These are phyloP conservation scores for Eurytoma californica DNA, from an alignment of 2,888 invertebrate genomes.

Conservation along the genomic window DNA sequence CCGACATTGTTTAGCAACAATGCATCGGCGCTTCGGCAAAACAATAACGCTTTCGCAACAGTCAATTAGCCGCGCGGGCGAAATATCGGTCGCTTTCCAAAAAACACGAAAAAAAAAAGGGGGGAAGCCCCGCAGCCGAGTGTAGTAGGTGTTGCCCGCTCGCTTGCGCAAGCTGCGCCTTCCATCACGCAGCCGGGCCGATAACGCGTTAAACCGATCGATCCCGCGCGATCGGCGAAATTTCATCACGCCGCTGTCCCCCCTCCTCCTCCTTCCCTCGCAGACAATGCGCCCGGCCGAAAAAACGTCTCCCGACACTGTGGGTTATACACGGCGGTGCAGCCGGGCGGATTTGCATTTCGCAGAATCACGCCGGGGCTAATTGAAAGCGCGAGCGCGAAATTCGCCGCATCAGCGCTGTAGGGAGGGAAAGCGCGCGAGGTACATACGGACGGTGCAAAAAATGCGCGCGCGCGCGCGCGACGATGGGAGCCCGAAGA, in stretches of 20 bases:
- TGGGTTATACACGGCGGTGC: background rate
- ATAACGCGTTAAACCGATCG: background rate
- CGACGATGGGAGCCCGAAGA: background rate
- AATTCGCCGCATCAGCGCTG: background rate
- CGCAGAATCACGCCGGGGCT: constrained; percentile 32
- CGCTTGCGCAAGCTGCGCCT: background rate
- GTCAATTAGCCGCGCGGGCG: too few species aligned
- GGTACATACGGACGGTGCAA: too few species aligned
- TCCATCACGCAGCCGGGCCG: constrained; percentile 5
- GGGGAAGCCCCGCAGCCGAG: background rate
- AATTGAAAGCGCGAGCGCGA: constrained; percentile 27
- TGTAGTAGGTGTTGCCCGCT: background rate
- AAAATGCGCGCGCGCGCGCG: too few species aligned
- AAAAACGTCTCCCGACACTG: background rate
- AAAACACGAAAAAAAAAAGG: too few species aligned
- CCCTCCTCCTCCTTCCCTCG: background rate
- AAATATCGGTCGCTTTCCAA: too few species aligned
- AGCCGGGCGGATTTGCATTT: constrained; percentile 26
- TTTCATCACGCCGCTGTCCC: background rate
- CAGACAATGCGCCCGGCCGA: background rate
- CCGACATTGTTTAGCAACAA: too few species aligned
- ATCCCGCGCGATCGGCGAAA: constrained; percentile 6
- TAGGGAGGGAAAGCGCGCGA: background rate
- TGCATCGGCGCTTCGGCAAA: too few species aligned
- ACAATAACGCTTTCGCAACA: too few species aligned